Percentiles rank a stretch among this genome's conserved stretches.
These are phyloP conservation scores for Hypotaenidia philippensis DNA, from an alignment of 2,797 vertebrate species.

Conservation along the genomic window DNA sequence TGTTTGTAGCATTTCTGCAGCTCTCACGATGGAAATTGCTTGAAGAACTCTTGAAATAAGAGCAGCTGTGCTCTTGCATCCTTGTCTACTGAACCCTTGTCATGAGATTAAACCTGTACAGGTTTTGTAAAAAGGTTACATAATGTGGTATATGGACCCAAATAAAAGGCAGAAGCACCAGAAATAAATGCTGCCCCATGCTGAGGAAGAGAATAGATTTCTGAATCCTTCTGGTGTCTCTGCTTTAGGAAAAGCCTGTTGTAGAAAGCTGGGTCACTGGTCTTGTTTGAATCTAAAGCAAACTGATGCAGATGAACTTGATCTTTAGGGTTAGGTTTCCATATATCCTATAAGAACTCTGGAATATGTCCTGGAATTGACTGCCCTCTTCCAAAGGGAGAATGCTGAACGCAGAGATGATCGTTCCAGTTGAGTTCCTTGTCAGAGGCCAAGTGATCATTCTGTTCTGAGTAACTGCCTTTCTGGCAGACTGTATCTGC, in stretches of 20 bases:
- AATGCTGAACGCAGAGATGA: not conserved
- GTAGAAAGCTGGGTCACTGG: not conserved
- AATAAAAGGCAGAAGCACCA: not conserved
- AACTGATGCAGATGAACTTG: not conserved
- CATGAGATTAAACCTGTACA: not conserved
- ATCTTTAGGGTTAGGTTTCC: not conserved
- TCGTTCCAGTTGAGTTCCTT: accelerated
- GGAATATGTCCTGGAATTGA: not conserved
- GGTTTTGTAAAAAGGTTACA: not conserved
- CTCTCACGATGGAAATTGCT: not conserved
- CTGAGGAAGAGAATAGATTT: not conserved
- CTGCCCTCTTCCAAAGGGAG: not conserved
- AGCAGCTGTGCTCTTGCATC: not conserved
- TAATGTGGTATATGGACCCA: not conserved
- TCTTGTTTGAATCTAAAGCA: not conserved
- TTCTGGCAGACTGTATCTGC: not conserved
- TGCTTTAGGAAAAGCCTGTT: not conserved
- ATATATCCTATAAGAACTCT: not conserved
- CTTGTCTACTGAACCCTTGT: not conserved
- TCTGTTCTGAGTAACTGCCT: not conserved
- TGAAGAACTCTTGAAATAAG: not conserved
- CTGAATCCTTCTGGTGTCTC: not conserved
- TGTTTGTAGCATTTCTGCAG: not conserved
- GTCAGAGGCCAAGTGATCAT: accelerated
- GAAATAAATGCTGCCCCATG: not conserved